Evolutionary conservation across 1,140 invertebrate genomes (phyloP), one percentile per base, ranked within the genome.

Genomic region (Leptoteleia sp.): DNA sequence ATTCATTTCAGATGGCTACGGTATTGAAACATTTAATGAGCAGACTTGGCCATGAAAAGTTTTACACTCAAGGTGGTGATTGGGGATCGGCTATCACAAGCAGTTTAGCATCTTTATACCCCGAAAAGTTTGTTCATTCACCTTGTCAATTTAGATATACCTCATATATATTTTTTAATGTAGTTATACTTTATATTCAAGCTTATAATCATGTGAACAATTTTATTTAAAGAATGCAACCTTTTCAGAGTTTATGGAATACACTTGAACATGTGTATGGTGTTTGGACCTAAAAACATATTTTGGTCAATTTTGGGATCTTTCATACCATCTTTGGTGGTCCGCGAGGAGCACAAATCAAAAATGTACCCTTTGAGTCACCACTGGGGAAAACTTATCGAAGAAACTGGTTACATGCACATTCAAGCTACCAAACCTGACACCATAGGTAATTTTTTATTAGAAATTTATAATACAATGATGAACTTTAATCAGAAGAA

Each of bases 341-440:
- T 93, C 3, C 91, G 92, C 2, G 86, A 90, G 1, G 86, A 92
- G 77, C 83, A 92, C 40, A 77, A 88, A 3, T 83, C 91, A 1
- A 92, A 88, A 82, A 89, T 94, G 78, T 94, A 93, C 83, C 93
- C 94, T 0, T 27, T 94, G 3, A 84, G 81, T 0, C 68, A 91
- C 8, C 65, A 91, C 0, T 90, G 91, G 4, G 38, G 43, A 1
- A 59, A 57, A 43, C 1, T 95, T 0, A 6, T 96, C 0, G 89
- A 92, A 78, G 96, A 97, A 87, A 85, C 85, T 37, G 97, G 96
- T 7, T 98, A 98, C 81, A 81, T 95, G 15, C 95, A 96, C 82
- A 85, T 98, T 25, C 96, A 98, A 88, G 91, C 95, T 1, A 96
- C 95, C 0, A 97, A 97, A 86, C 97, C 97, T 5, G 96, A 98